These are phyloP conservation scores for Dasypogon diadema DNA, from an alignment of 2,888 invertebrate species.

Conservation along the genomic window DNA sequence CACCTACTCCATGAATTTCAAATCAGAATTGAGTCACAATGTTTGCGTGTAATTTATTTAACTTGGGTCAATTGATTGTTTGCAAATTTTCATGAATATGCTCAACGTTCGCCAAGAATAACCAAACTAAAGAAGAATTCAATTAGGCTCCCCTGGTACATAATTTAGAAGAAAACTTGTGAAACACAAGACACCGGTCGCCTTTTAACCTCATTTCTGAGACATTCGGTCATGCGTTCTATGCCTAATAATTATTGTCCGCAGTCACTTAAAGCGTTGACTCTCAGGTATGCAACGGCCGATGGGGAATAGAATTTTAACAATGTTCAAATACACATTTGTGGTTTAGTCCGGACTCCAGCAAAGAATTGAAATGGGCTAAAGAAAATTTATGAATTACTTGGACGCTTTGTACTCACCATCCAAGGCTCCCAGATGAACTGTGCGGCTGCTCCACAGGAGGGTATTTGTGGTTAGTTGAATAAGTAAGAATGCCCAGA, in stretches of 20 bases:
- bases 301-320: constrained; percentile 46
- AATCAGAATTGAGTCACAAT: constrained; percentile 45
- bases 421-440: constrained; percentile 28
- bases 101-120: neutral
- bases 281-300: constrained; percentile 38
- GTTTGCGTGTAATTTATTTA: constrained; percentile 29
- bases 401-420: constrained; percentile 7
- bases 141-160: constrained; percentile 34
- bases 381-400: constrained; percentile 44
- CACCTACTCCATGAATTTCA: constrained; percentile 47
- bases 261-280: constrained; percentile 42
- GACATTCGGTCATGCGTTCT: constrained; percentile 48
- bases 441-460: constrained; percentile 27
- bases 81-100: constrained; percentile 30
- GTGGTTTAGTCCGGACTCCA: constrained; percentile 31
- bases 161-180: constrained; percentile 43
- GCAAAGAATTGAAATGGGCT: constrained; percentile 11
- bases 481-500: constrained; percentile 12
- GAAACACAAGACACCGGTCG: constrained; percentile 40
- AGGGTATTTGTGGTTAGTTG: constrained; percentile 36
- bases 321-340: constrained; percentile 43
- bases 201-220: constrained; percentile 46
- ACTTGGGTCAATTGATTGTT: constrained; percentile 39
- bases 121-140: constrained; percentile 39
- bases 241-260: constrained; percentile 45